Evolutionary conservation across 2,113 vertebrate genomes (phyloP).

Genomic region (Bujurquina vittata): DNA sequence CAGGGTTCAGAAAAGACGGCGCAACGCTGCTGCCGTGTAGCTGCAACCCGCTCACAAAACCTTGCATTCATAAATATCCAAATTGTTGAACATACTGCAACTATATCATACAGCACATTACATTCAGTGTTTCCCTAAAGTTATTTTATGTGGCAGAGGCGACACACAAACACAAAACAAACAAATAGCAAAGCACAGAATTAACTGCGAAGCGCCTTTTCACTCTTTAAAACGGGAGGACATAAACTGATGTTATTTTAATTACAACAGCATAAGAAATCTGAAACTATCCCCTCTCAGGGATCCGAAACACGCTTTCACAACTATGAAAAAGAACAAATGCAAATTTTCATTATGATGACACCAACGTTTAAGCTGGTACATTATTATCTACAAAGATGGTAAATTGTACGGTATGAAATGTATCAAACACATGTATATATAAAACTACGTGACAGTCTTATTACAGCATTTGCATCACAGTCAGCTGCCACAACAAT

Average conservation of each 20-base stretch:
- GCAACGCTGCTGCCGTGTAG: neutral
- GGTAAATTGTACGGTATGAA: neutral
- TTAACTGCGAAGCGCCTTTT: neutral
- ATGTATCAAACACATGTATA: neutral
- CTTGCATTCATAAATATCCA: neutral
- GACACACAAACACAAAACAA: neutral
- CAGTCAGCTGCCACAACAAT: neutral
- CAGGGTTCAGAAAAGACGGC: slow-evolving; percentile 8
- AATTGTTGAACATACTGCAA: neutral
- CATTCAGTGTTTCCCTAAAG: slow-evolving; percentile 31
- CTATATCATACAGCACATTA: slow-evolving; percentile 13
- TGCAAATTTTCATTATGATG: neutral
- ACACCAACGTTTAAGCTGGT: neutral
- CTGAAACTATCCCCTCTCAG: neutral
- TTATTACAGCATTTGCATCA: neutral
- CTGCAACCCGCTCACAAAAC: neutral
- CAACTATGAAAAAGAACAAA: neutral
- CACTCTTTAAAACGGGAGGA: neutral
- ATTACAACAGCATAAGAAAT: neutral
- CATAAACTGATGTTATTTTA: neutral
- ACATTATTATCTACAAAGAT: neutral
- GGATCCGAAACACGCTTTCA: neutral
- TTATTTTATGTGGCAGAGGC: neutral
- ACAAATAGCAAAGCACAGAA: slow-evolving; percentile 3
- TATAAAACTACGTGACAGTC: neutral